Evolutionary conservation across 2,888 invertebrate species (phyloP), one percentile per base, ranked within the genome.

Genomic region (Galerucella pusilla): DNA sequence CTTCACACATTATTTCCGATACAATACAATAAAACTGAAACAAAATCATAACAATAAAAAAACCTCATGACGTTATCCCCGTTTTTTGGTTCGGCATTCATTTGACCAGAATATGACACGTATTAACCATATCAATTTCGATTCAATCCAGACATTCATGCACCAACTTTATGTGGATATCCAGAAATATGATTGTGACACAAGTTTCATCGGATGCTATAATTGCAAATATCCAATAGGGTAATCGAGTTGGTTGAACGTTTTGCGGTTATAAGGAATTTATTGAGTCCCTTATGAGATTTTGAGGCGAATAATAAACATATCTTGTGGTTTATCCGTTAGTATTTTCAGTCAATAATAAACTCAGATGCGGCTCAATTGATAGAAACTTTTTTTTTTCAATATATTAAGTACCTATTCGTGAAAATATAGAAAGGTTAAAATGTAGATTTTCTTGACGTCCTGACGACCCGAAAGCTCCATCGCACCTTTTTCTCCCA

Each of bases 261-360:
- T 70, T 70, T 70, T 70, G 70, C 63, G 70, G 70, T 49, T 70
- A 70, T 49, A 54, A 54, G 70, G 64, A 70, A 70, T 70, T 63
- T 20, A 70, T 63, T 54, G 46, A 70, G 59, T 42, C 52, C 63
- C 42, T 59, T 25, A 52, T 35, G 5, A 6, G 35, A 63, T 70
- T 70, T 54, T 35, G 25, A 54, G 64, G 60, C 61, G 49, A 61
- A 69, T 69, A 49, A 69, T 69, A 69, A 69, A 61, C 61, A 52
- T 46, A 2, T n/a, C 63, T 42, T 5, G 35, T 9, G 16, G 35
- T 20, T 20, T 60, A 20, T 63, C 42, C 11, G 63, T 42, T 16
- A 45, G 45, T 63, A 9, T 42, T 42, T 42, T 9, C 35, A 42
- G 0, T 42, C 7, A 42, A 42, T 42, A 42, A 42, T 7, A 42